Percentiles rank a stretch among this genome's conserved stretches.
Evolutionary conservation across 1,140 invertebrate genomes (phyloP).

Genomic region (Philopotamus ludificatus): DNA sequence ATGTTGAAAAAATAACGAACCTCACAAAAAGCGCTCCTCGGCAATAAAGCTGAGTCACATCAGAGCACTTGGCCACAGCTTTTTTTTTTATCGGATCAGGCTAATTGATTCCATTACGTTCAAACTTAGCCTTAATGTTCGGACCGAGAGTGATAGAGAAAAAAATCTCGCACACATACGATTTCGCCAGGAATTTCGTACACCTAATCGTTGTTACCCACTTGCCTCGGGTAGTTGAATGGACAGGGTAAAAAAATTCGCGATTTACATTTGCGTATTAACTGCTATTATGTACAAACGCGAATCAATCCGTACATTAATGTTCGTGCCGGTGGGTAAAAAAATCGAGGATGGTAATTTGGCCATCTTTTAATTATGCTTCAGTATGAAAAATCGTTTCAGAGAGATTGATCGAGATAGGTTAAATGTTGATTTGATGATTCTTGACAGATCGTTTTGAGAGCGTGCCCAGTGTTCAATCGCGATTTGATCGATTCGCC

Average conservation of each 20-base stretch:
- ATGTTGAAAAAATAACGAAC: background rate
- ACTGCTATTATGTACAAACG: background rate
- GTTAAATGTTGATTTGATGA: background rate
- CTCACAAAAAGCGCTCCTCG: background rate
- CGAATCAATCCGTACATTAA: background rate
- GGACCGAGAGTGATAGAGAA: background rate
- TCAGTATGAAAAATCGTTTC: background rate
- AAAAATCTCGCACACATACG: background rate
- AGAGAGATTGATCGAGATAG: background rate
- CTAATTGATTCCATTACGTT: conserved; percentile 11
- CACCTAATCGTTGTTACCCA: background rate
- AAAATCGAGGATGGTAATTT: background rate
- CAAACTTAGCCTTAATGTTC: conserved; percentile 5
- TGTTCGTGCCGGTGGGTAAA: background rate
- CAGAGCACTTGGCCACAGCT: background rate
- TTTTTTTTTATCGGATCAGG: conserved; percentile 3
- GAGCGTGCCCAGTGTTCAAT: too few species aligned
- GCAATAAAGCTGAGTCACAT: conserved; percentile 4
- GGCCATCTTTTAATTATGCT: background rate
- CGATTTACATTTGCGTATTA: conserved; percentile 4
- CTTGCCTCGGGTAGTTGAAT: background rate
- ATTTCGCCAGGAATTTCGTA: background rate
- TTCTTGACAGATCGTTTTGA: background rate
- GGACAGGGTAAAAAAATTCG: background rate
- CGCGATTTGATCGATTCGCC: conserved; percentile 35